Base-by-base conservation (phyloP, 2,888 invertebrate genomes). In the Mesopsocus fuscifrons region DNA sequence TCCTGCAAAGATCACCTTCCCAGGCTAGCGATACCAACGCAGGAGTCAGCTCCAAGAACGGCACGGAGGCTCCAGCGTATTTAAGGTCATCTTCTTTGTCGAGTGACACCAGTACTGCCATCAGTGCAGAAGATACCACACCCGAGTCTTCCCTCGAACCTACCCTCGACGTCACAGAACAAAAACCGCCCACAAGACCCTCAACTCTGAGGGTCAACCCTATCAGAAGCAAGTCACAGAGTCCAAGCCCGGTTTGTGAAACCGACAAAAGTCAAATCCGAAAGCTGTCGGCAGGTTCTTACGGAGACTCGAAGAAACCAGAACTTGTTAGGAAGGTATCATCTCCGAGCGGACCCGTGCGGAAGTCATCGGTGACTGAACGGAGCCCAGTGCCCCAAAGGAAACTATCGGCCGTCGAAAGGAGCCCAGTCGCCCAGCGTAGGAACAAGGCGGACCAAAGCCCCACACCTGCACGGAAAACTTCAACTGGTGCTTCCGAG, bases 51-150 rank as follows among this genome's bases (percentile, higher is more conserved):
- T 26, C 26, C 6, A 26, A 11, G 26, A 11, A 11, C 26, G 26
- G 8, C 11, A 15, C 8, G n/a, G 8, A 30, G 8, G 18, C 35
- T 13, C 31, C 45, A 20, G 42, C 38, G 26, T 49, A 45, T 38
- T 34, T 48, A 6, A 43, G 52, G 8, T 52, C 51, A 6, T 48
- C 46, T 9, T 51, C 52, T 9, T 33, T 50, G 6, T 52, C 51
- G 6, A 52, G 51, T 42, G 52, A 52, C 13, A 45, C 49, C 1
- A 49, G 50, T 30, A 44, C 22, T 9, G 22, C 40, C 4, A 20
- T 38, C 16, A 38, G 38, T 11, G 20, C 20, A n/a, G 38, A 38
- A 38, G 21, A 38, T 38, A 20, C 38, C 3, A 38, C 38, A 15
- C 17, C 18, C n/a, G 20, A 17, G 3, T 38, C 38, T 38, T 38